Evolutionary conservation across 2,797 vertebrate genomes (phyloP), one percentile per base, ranked within the genome.

Genomic region (Coranthus polyacanthus): DNA sequence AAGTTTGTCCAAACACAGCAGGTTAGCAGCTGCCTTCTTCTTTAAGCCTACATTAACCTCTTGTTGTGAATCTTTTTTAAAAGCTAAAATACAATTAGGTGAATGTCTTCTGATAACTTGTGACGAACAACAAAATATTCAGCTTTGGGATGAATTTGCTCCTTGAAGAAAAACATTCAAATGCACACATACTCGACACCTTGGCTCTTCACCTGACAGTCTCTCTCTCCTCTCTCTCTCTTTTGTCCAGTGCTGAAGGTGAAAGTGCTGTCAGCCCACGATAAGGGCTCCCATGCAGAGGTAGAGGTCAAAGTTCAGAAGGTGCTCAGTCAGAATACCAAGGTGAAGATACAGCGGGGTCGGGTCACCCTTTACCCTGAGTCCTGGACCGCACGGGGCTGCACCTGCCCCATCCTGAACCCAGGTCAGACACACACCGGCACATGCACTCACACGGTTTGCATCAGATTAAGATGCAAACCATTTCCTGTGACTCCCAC

Each of bases 231-330:
- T 18, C 21, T 8, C 2, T 7, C 21, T 18, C 24, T 21, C 15
- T 20, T 6, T 21, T 22, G 51, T 20, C 8, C 24, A 98, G 97
- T 98, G 58, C 86, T 99, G 77, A 99, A 98, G 90, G 93, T 95
- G 13, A 97, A 95, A 88, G 96, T 99, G 80, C 92, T 99, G 81
- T 96, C 96, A n/a, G 97, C 98, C 68, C 97, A 99, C 12, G 97
- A 99, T 82, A 98, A 96, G 88, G 97, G 98, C 26, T 96, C 97
- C 65, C 97, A 98, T 36, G 98, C 97, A 3, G 97, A 98, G 85
- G 98, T 99, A 85, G 96, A 95, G 37, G 97, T 96, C 78, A 97
- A 98, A 90, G 94, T 99, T 80, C 96, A 98, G 88, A 99, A 99
- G 87, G 95, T 99, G 56, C 90, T 99, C 82, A 96, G 83, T 72